Percentiles rank a stretch among this genome's conserved stretches.
Evolutionary conservation across 2,888 invertebrate species (phyloP).

Genomic region (Orchestes rusci): DNA sequence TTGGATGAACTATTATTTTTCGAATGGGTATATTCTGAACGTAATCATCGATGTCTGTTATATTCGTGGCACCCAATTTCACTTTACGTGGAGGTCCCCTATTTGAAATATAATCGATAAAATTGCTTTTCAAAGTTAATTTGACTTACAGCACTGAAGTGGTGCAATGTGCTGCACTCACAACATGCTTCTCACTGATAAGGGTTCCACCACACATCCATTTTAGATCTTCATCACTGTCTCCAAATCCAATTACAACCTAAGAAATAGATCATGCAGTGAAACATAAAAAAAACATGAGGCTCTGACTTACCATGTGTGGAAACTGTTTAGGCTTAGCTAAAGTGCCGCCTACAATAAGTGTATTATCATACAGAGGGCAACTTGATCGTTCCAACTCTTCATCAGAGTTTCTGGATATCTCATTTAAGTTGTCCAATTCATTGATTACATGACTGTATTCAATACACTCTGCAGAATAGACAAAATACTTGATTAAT

Average conservation of each 20-base stretch:
- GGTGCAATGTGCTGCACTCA: conserved; percentile 61
- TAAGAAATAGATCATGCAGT: conserved; percentile 12
- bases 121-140: too few species aligned
- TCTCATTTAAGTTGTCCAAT: too few species aligned
- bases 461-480: background rate
- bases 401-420: background rate
- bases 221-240: conserved; percentile 30
- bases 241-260: conserved; percentile 34
- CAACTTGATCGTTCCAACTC: conserved; percentile 9
- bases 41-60: conserved; percentile 8
- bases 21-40: conserved; percentile 13
- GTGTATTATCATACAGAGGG: conserved; percentile 27
- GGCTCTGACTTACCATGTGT: conserved; percentile 54
- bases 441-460: too few species aligned
- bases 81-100: conserved; percentile 21
- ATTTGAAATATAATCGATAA: too few species aligned
- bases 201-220: conserved; percentile 61
- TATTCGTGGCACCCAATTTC: conserved; percentile 9
- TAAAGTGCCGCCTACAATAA: conserved; percentile 42
- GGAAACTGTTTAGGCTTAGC: conserved; percentile 47
- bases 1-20: conserved; percentile 13
- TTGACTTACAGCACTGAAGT: too few species aligned
- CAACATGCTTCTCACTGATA: conserved; percentile 54
- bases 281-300: too few species aligned
- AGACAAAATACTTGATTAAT: background rate